A percentile compares a stretch with the other conserved stretches of the same genome.
Evolutionary conservation across 2,888 invertebrate species (phyloP).

Genomic region (Cheilosia pagana): DNA sequence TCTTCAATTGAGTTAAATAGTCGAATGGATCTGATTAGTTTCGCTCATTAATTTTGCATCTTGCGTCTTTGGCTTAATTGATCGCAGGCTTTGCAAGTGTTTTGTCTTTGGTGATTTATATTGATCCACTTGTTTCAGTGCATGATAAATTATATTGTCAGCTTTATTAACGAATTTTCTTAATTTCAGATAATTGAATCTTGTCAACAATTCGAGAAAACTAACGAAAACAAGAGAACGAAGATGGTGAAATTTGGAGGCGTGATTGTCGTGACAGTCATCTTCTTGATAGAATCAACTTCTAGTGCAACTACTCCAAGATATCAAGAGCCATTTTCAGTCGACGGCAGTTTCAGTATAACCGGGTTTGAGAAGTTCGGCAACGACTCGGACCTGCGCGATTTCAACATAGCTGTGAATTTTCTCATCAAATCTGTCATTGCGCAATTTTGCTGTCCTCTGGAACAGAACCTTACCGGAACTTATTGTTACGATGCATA

Average conservation of each 20-base stretch:
- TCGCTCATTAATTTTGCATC: no score
- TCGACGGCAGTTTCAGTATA: slow-evolving; percentile 81
- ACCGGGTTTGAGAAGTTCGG: slow-evolving; percentile 77
- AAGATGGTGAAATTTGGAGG: slow-evolving; percentile 28
- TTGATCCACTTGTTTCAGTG: no score
- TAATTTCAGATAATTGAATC: neutral
- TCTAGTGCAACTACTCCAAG: neutral
- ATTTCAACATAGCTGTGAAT: slow-evolving; percentile 80
- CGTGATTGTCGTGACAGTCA: neutral
- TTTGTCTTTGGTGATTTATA: no score
- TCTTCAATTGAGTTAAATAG: no score
- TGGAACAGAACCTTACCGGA: slow-evolving; percentile 76
- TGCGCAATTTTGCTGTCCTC: slow-evolving; percentile 82
- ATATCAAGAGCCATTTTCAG: slow-evolving; percentile 79
- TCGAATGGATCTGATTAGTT: no score
- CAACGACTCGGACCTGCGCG: slow-evolving; percentile 80
- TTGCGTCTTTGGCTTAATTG: no score
- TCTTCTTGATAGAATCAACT: neutral
- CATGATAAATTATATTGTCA: no score
- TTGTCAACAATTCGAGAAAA: neutral
- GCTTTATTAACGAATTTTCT: neutral
- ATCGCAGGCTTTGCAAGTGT: no score
- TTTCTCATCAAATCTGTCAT: no score
- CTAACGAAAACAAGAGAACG: neutral
- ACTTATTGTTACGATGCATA: slow-evolving; percentile 27